Conservation (phyloP, 2,797 vertebrate genomes). For the Phataginus tetradactyla region DNA sequence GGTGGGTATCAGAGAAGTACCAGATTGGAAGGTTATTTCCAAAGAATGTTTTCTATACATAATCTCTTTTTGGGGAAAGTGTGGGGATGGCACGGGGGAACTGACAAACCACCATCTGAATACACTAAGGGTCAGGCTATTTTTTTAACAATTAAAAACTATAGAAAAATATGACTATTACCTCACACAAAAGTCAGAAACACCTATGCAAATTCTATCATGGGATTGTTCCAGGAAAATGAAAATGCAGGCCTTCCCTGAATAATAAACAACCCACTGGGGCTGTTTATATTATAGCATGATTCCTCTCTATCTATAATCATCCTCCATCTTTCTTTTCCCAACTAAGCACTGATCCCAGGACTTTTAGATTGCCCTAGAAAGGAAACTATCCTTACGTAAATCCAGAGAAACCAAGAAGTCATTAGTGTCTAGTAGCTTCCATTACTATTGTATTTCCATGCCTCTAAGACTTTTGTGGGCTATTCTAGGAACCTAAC, state of each 20-base stretch:
- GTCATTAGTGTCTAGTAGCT: not conserved
- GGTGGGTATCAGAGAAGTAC: not conserved
- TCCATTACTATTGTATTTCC: not conserved
- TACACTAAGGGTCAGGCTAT: not conserved
- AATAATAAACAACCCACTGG: not conserved
- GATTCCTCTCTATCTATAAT: not conserved
- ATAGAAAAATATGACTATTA: not conserved
- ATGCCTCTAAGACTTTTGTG: not conserved
- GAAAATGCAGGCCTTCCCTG: not conserved
- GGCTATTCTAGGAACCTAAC: not conserved
- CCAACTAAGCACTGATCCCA: not conserved
- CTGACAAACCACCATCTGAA: not conserved
- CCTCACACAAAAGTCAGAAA: conserved; percentile 2
- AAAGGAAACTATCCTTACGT: not conserved
- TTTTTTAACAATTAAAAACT: conserved; percentile 3
- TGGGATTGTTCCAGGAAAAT: not conserved
- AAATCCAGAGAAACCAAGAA: not conserved
- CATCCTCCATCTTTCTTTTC: not conserved
- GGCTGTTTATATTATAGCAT: not conserved
- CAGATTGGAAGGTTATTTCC: not conserved
- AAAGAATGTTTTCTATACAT: not conserved
- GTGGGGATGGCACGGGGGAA: not conserved
- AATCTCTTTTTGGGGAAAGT: not conserved
- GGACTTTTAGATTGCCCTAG: not conserved
- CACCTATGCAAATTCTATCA: not conserved